Base-by-base conservation (phyloP, 2,888 invertebrate genomes). In the Cephus runcator region DNA sequence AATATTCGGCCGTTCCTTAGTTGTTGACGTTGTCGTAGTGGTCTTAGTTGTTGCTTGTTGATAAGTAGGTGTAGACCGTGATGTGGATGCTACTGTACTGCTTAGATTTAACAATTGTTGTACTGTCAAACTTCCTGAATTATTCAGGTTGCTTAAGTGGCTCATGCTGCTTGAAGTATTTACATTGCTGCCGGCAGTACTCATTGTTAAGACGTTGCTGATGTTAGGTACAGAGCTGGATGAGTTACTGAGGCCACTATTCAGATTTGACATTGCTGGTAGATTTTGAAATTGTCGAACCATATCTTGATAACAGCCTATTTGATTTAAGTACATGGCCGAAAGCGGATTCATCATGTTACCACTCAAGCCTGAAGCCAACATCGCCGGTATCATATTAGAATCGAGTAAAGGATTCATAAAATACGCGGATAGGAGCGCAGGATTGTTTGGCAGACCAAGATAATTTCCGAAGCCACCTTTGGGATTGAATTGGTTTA, bases 1-100 rank as follows among this genome's bases (percentile, higher is more conserved):
- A 80, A 93, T 92, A 79, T 90, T 92, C 0, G 93, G 93, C 31
- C 92, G 90, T 68, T 93, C 93, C 81, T 92, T 92, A 12, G 91
- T 87, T 30, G 86, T 81, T 9, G 89, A 85, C 85, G 90, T 77
- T 81, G 90, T 83, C 86, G 88, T 77, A 85, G 88, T 36, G 36
- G 69, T n/a, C 75, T 77, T 73, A 12, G 76, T 81, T 3, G 78
- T 71, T 30, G 81, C 71, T 73, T 87, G 88, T 73, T 86, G 84
- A 36, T 88, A 88, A 82, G 85, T 86, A 0, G 86, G 79, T 0
- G 83, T 73, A 0, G 86, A 75, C 35, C 85, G 83, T 12, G 83
- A 81, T n/a, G 83, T 84, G 0, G 86, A 78, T 3, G 82, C 79
- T 4, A 85, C 81, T 11, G 87, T 78, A 76, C 80, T 89, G 36